Evolutionary conservation across 2,113 vertebrate genomes (phyloP), one percentile per base, ranked within the genome.

Genomic region (Malurus alboscapulatus): DNA sequence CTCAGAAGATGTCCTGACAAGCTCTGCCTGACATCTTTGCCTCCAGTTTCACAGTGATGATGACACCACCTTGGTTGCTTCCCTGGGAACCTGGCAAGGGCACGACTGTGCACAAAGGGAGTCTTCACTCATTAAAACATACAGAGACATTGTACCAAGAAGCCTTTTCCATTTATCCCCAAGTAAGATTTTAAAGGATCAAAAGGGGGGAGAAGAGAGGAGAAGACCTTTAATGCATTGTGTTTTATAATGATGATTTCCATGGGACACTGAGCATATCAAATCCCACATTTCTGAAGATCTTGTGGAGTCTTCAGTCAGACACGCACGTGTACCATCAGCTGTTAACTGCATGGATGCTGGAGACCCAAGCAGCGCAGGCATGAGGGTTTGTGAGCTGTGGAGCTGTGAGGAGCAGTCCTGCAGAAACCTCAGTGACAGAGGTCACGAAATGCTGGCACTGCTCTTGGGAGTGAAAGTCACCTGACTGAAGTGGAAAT

Each of bases 1-100:
- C 87, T 94, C 91, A 91, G 92, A 87, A 96, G 91, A 65, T 92
- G 89, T 88, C 79, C 89, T 81, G 87, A 93, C 94, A 97, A 72
- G 91, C 71, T 88, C 27, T 67, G 27, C 78, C 40, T 92, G 67
- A 57, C 67, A 91, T 89, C 63, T 81, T 88, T 53, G 74, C 78
- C 85, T 95, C 63, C 71, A 85, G 79, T 95, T 94, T 93, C 89
- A 89, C 87, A 86, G 69, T 1, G 9, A 68, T 80, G 87, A 95
- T 94, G 88, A 94, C 88, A 93, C 55, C 63, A 57, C 21, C 0
- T 3, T 55, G 19, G 67, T 92, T 84, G 44, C 51, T 38, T 87
- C 38, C 72, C 85, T 97, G 89, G 91, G 91, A 95, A 92, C 55
- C 24, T 92, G 83, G 72, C 73, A 86, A 92, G 87, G 73, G 19